These are phyloP conservation scores for Paramisgurnus dabryanus DNA, from an alignment of 2,113 vertebrate species.

Conservation along the genomic window DNA sequence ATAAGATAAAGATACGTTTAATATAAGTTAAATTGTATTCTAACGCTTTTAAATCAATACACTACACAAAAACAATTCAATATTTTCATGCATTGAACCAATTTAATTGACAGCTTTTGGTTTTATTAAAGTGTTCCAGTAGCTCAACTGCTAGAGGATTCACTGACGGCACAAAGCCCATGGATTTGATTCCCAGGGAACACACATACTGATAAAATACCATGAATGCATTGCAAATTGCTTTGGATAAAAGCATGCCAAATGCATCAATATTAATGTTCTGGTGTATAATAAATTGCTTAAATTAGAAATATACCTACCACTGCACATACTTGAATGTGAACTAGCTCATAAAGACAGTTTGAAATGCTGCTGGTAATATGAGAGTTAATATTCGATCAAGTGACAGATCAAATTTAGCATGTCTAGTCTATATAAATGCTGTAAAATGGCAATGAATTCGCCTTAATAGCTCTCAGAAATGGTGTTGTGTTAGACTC, in stretches of 20 bases:
- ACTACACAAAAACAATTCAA: too few relatives aligned
- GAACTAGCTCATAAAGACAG: not conserved
- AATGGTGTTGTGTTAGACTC: not conserved
- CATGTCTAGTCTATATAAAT: slow-evolving; percentile 8
- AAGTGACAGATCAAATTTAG: slow-evolving; percentile 31
- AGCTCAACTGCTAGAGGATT: too few relatives aligned
- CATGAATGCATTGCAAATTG: too few relatives aligned
- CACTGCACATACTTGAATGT: not conserved
- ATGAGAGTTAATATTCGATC: not conserved
- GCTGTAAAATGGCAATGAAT: not conserved
- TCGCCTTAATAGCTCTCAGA: not conserved
- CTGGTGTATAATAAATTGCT: not conserved
- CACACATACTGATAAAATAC: too few relatives aligned
- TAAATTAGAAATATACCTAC: too few relatives aligned
- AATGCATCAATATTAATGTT: too few relatives aligned
- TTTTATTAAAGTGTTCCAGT: not conserved
- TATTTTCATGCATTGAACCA: too few relatives aligned
- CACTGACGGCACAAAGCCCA: too few relatives aligned
- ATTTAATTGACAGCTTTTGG: not conserved
- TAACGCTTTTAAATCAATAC: too few relatives aligned
- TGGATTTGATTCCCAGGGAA: too few relatives aligned
- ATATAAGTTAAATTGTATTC: not conserved
- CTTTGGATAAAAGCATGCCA: too few relatives aligned
- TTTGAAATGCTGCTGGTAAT: not conserved
- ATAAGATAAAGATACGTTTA: not conserved